phyloP scores from a whole-genome alignment of 2,113 vertebrate genomes.

The Tinamus guttatus region DNA sequence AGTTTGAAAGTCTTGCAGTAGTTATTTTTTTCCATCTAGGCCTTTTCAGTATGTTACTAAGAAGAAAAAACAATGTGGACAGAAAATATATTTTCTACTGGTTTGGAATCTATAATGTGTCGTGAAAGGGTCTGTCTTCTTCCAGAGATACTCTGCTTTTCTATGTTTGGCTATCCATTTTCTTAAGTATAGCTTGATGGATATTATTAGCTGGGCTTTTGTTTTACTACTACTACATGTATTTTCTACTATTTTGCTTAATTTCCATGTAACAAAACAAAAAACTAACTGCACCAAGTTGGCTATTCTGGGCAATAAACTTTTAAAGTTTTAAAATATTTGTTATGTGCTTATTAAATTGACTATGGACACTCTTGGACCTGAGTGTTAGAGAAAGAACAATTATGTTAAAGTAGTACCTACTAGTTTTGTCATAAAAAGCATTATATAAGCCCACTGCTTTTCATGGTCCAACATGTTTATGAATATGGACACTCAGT shows the following conservation, averaged over 20 bases:
- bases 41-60: constrained; percentile 6
- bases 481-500: neutral
- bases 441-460: neutral
- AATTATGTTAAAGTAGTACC: neutral
- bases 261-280: constrained; percentile 66
- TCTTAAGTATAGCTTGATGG: constrained; percentile 58
- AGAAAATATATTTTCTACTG: constrained; percentile 18
- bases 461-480: neutral
- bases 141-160: constrained; percentile 1
- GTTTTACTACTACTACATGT: constrained; percentile 41
- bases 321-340: constrained; percentile 71
- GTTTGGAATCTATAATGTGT: constrained; percentile 7
- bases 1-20: neutral
- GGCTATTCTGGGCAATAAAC: constrained; percentile 82
- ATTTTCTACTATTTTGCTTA: constrained; percentile 75
- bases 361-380: neutral
- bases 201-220: constrained; percentile 59
- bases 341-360: constrained; percentile 44
- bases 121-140: constrained; percentile 5
- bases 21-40: neutral
- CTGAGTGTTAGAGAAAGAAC: neutral
- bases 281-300: constrained; percentile 61
- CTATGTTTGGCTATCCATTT: constrained; percentile 35
- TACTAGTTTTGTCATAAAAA: neutral
- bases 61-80: neutral